A percentile compares a stretch with the other conserved stretches of the same genome.
These are phyloP conservation scores for Enteromius paludinosus DNA, from an alignment of 2,797 vertebrate genomes.

Conservation along the genomic window DNA sequence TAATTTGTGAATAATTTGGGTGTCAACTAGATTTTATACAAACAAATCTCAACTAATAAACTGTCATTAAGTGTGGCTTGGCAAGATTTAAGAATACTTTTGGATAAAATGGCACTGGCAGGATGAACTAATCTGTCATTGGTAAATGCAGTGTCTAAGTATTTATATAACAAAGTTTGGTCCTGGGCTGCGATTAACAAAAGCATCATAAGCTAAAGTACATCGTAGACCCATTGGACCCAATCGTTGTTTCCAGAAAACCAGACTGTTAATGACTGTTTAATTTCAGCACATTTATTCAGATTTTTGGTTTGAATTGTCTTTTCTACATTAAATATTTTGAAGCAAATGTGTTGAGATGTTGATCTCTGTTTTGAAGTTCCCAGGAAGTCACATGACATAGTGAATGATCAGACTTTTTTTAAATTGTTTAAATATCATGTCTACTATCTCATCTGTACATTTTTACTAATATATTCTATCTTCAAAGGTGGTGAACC, in stretches of 20 bases:
- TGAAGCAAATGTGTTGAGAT: no score
- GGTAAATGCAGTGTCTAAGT: not conserved
- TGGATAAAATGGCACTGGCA: not conserved
- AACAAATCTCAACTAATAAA: not conserved
- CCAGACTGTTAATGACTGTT: no score
- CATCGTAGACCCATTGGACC: not conserved
- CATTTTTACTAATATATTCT: slow-evolving; percentile 2
- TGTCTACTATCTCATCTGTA: not conserved
- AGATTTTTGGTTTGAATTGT: not conserved
- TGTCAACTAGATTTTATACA: not conserved
- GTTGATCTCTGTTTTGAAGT: not conserved
- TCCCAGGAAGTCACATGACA: not conserved
- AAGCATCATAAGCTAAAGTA: not conserved
- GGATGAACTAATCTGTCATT: not conserved
- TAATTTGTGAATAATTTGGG: no score
- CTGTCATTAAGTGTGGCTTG: not conserved
- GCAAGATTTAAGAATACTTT: not conserved
- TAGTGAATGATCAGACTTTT: not conserved
- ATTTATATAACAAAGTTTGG: not conserved
- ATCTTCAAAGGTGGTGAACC: slow-evolving; percentile 88
- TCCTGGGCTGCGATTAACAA: not conserved
- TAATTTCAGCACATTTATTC: not conserved
- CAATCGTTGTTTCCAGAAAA: not conserved
- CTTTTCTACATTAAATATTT: not conserved
- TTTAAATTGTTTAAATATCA: not conserved